Base-by-base conservation (phyloP, 1,140 invertebrate genomes). In the Argopecten irradians region DNA sequence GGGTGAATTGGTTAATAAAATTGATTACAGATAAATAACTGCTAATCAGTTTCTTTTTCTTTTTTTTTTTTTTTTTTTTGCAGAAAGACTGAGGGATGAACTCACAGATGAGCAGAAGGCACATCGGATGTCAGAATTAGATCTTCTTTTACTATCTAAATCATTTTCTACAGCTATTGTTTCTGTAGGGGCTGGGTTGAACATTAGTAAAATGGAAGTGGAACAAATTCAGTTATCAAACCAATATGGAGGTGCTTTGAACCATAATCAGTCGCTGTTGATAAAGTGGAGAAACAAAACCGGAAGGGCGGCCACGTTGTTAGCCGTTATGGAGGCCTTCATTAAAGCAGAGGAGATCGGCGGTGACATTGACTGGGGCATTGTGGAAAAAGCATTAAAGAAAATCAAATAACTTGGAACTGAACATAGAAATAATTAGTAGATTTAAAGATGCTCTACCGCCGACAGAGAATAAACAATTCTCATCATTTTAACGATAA, bases 251-350 rank as follows among this genome's bases (percentile, higher is more conserved):
- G n/a, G 55, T 39, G 22, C 34, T 32, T 13, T 36, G 0, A 35
- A 34, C 22, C 55, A 71, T 11, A 90, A 90, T 22, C 84, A 85
- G 34, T 87, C 41, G 34, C 34, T 89, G 14, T 83, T 91, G 28
- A 90, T 82, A 41, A 85, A 85, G 7, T 91, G 90, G 90, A 84
- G 83, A 36, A 89, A 91, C 46, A 71, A 41, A 13, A 34, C 89
- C 16, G 89, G n/a, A 34, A 36, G 41, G 22, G 86, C n/a, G 2
- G 90, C 89, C 2, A 88, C 87, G 7, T 86, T 89, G 3, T 39
- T 41, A 8, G 32, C 8, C 0, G 19, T 91, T n/a, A n/a, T 91
- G 22, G 55, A 84, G 13, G 87, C 88, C 9, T 82, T 91, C n/a
- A 16, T n/a, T 39, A 11, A 22, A 3, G 39, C 13, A 0, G 34